These are phyloP conservation scores for Danaus plexippus DNA, from an alignment of 1,140 invertebrate species.

Conservation along the genomic window DNA sequence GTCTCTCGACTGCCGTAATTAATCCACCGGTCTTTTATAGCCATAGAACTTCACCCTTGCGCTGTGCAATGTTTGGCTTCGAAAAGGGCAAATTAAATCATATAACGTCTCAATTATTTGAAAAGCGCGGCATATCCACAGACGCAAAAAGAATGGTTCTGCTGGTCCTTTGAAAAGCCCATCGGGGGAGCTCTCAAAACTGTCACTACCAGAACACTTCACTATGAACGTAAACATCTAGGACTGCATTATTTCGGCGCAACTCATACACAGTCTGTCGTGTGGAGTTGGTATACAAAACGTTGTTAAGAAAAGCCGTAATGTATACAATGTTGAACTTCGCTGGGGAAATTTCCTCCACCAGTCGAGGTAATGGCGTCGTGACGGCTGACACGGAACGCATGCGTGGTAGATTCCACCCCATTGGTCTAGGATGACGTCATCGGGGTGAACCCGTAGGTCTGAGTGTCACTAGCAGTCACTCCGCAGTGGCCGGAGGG, in stretches of 20 bases:
- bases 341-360: constrained; percentile 25
- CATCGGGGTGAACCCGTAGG: constrained; percentile 65
- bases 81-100: constrained; percentile 66
- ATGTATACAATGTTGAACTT: constrained; percentile 33
- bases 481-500: constrained; percentile 52
- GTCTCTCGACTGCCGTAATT: constrained; percentile 16
- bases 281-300: constrained; percentile 18
- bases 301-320: constrained; percentile 36
- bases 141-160: constrained; percentile 60
- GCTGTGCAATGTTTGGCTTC: constrained; percentile 32
- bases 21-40: constrained; percentile 33
- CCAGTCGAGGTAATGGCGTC: constrained; percentile 44
- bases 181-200: constrained; percentile 59
- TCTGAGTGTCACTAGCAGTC: constrained; percentile 65
- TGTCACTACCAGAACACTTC: constrained; percentile 58
- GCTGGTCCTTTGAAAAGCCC: constrained; percentile 63
- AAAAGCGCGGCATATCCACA: constrained; percentile 52
- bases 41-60: constrained; percentile 30
- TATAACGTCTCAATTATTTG: constrained; percentile 64
- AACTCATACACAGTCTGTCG: constrained; percentile 29
- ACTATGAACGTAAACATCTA: constrained; percentile 41
- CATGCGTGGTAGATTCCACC: constrained; percentile 53
- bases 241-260: constrained; percentile 26
- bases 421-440: constrained; percentile 68
- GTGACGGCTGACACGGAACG: constrained; percentile 49